Evolutionary conservation across 2,888 invertebrate genomes (phyloP), one percentile per base, ranked within the genome.

Genomic region (Acanthoscelides obtectus): DNA sequence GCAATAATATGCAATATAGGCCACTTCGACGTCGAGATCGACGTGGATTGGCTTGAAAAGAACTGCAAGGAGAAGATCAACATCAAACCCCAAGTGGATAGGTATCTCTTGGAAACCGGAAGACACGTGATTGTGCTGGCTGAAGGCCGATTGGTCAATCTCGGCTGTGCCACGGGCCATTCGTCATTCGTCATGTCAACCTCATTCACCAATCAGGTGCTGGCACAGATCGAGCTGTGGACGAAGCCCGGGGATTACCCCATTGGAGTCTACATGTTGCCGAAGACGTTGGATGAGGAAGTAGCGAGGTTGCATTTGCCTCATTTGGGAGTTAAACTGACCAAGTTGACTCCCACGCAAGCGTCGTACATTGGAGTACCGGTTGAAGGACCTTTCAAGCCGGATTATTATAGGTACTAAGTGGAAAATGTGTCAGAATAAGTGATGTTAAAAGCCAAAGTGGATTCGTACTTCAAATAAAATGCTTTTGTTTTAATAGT

Each of bases 181-280:
- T 95, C 99, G 4, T 97, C 97, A 71, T 99, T 99, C 86, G 99
- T 99, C 20, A 99, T 99, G 99, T 97, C 97, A 76, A 98, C 97
- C 86, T 99, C 99, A 0, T 99, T 99, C 85, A 96, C 98, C 70
- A 99, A 99, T 86, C 99, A 99, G 88, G 95, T 96, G n/a, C 87
- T 99, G 75, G 99, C 99, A 65, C 99, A 99, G 87, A 97, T 99
- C 83, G 99, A 99, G 86, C 88, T 99, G 76, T 99, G 96, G 97
- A 97, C 96, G 12, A 97, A 95, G 84, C 89, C 92, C 22, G 90
- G 90, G 20, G 83, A 92, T 75, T 99, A 98, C 86, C 86, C 92
- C 0, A 81, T 98, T 79, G 98, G 96, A 69, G 98, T 99, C 21
- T 94, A 97, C 84, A 93, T 97, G 85, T 87, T 99, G 78, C 98